These are phyloP conservation scores for Dascyllus trimaculatus DNA, from an alignment of 2,113 vertebrate species.

Conservation along the genomic window DNA sequence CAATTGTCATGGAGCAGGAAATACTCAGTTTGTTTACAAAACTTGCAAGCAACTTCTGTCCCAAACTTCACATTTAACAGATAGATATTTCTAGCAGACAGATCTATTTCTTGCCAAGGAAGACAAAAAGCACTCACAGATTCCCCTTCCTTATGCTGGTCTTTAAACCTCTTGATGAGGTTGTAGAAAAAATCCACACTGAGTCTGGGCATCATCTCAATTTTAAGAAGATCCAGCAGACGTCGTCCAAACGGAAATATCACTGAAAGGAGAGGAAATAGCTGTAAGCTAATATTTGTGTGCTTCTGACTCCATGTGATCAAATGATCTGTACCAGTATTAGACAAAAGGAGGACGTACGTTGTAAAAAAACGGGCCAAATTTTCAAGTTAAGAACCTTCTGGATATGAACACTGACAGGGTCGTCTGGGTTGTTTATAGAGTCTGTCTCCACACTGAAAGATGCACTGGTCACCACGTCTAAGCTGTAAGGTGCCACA, in stretches of 20 bases:
- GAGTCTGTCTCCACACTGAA: constrained; percentile 89
- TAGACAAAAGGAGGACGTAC: constrained; percentile 26
- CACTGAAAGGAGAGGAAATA: constrained; percentile 51
- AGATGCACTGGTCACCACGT: constrained; percentile 85
- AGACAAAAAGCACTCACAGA: constrained; percentile 38
- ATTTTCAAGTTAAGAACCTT: constrained; percentile 78
- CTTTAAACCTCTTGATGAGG: constrained; percentile 30
- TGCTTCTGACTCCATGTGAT: background rate
- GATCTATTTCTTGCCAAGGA: too few relatives aligned
- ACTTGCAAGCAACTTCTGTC: too few relatives aligned
- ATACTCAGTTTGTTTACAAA: too few relatives aligned
- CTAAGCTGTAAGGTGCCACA: constrained; percentile 88
- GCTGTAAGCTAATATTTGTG: background rate
- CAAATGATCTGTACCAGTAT: background rate
- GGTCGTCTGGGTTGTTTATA: constrained; percentile 87
- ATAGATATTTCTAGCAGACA: too few relatives aligned
- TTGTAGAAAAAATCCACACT: constrained; percentile 64
- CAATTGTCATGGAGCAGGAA: too few relatives aligned
- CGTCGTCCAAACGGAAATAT: constrained; percentile 38
- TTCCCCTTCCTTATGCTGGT: constrained; percentile 34
- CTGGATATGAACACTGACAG: constrained; percentile 79
- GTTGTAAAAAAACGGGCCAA: constrained; percentile 7
- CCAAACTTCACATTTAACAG: too few relatives aligned
- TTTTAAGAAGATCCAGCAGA: constrained; percentile 15
- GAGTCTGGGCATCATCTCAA: background rate